A percentile compares a stretch with the other conserved stretches of the same genome.
phyloP scores from a whole-genome alignment of 2,113 vertebrate genomes.

The Rhinichthys klamathensis region DNA sequence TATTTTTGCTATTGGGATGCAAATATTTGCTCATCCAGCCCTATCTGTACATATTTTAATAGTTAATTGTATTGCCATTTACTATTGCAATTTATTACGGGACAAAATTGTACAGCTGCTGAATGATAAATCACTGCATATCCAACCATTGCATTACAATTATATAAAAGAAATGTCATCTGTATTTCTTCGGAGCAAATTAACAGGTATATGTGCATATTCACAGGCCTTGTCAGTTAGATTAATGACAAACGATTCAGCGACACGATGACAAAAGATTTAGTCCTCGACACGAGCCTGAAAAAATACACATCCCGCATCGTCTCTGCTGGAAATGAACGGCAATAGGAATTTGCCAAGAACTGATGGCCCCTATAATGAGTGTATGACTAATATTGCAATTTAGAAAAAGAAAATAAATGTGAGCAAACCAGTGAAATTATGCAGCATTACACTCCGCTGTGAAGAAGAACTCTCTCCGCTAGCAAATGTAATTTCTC shows the following conservation, averaged over 20 bases:
- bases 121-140: neutral
- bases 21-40: no score
- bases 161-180: neutral
- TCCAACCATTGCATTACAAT: neutral
- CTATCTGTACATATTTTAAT: no score
- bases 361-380: slow-evolving; percentile 77
- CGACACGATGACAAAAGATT: slow-evolving; percentile 62
- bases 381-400: slow-evolving; percentile 76
- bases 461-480: slow-evolving; percentile 71
- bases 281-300: slow-evolving; percentile 67
- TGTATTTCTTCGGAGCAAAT: slow-evolving; percentile 1
- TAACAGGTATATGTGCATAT: slow-evolving; percentile 60
- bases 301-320: slow-evolving; percentile 64
- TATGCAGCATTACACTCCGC: slow-evolving; percentile 68
- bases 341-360: slow-evolving; percentile 73
- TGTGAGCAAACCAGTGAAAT: slow-evolving; percentile 71
- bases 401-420: slow-evolving; percentile 76
- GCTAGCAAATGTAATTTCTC: slow-evolving; percentile 64
- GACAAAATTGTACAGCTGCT: neutral
- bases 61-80: neutral
- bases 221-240: slow-evolving; percentile 20
- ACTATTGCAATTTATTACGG: neutral
- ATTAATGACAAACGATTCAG: slow-evolving; percentile 38
- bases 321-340: slow-evolving; percentile 73
- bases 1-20: no score